Conservation (phyloP, 1,140 invertebrate genomes). For the Diprion similis region DNA sequence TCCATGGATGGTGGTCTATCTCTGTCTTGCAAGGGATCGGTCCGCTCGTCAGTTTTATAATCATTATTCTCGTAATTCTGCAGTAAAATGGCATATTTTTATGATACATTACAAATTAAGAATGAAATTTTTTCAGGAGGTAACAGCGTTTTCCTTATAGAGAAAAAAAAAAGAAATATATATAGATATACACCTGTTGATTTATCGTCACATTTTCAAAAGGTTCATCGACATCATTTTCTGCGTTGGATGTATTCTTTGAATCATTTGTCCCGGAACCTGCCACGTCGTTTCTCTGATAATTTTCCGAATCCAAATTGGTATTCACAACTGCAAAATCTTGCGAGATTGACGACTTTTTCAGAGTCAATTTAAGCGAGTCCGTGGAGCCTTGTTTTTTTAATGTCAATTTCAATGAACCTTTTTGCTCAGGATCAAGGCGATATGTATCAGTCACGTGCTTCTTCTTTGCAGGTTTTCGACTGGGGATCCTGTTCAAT, state of each 20-base stretch:
- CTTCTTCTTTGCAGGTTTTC: conserved; percentile 44
- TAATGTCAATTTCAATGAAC: conserved; percentile 52
- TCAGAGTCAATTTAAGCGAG: conserved; percentile 50
- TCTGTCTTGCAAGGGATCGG: conserved; percentile 48
- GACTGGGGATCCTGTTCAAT: conserved; percentile 46
- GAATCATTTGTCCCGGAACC: conserved; percentile 50
- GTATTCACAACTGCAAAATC: conserved; percentile 55
- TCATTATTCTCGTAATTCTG: conserved; percentile 48
- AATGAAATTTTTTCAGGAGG: neutral
- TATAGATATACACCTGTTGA: conserved; percentile 43
- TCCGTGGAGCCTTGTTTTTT: conserved; percentile 49
- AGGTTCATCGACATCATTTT: conserved; percentile 43
- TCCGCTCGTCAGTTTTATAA: conserved; percentile 43
- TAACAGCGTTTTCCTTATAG: neutral
- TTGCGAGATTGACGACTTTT: conserved; percentile 51
- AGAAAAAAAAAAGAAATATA: conserved; percentile 10
- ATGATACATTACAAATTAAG: neutral
- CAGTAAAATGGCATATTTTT: neutral
- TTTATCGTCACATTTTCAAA: conserved; percentile 55
- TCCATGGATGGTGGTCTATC: conserved; percentile 52
- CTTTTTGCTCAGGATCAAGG: conserved; percentile 46
- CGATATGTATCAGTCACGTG: conserved; percentile 47
- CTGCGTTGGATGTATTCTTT: conserved; percentile 41
- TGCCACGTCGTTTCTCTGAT: conserved; percentile 48
- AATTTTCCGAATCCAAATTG: conserved; percentile 38